Base-by-base conservation (phyloP, 1,140 invertebrate genomes). In the Oscheius sp. region DNA sequence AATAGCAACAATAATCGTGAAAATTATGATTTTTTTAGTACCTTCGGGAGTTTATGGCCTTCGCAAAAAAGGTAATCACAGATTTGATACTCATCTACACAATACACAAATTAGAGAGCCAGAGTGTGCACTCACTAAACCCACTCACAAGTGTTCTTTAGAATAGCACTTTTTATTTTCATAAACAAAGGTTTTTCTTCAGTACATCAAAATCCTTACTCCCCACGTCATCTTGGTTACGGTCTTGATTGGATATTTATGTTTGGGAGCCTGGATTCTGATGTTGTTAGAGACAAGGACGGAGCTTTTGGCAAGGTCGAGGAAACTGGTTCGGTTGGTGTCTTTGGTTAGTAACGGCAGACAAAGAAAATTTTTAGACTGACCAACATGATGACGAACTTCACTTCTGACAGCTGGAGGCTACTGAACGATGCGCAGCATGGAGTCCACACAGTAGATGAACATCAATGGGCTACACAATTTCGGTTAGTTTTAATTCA, bases 161-260 rank as follows among this genome's bases (percentile, higher is more conserved):
- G n/a, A 42, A 10, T 13, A 26, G 49, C 49, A 55, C 49, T 7
- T 23, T 13, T n/a, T n/a, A 15, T 55, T 55, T 23, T 4, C 23
- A 23, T 23, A 55, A 15, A 55, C 49, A 23, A 55, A 13, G 7
- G 7, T 15, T 4, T 55, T 55, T 13, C 80, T 81, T 80, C 75
- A 83, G 82, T 83, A 83, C 42, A 79, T 84, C 64, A 83, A 83
- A 82, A 83, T 83, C 34, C 70, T 84, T 3, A 72, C 79, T 49
- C 82, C 82, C 36, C 82, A 83, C 61, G 75, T 83, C 29, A 83
- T 83, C n/a, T 68, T 83, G 36, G 82, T 83, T 20, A 73, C 78
- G 28, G 81, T 83, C 13, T 67, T 83, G 7, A 80, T 83, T 42
- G 83, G 81, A 38, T 83, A 83, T 42, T 59, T 83, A 3, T 84